Conservation (phyloP, 2,113 vertebrate genomes). For the Xenopus laevis region DNA sequence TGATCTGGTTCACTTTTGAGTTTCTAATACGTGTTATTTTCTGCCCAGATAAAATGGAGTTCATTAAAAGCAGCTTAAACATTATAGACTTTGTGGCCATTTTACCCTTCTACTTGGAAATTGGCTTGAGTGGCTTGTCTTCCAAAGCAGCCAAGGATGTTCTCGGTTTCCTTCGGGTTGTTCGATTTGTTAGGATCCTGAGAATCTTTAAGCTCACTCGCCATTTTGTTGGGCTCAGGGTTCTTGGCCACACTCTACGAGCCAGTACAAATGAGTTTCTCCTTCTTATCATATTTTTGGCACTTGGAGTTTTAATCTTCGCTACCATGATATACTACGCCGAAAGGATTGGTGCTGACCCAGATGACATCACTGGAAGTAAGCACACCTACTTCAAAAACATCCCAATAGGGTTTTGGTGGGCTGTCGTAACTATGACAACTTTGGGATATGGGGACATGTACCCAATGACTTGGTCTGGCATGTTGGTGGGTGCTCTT, state of each 20-base stretch:
- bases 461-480: conserved; percentile 95
- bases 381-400: conserved; percentile 90
- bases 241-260: conserved; percentile 84
- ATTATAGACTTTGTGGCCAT: conserved; percentile 97
- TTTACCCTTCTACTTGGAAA: conserved; percentile 89
- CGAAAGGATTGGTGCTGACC: conserved; percentile 85
- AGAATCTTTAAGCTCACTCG: conserved; percentile 92
- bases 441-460: conserved; percentile 92
- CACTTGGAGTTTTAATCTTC: conserved; percentile 88
- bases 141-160: conserved; percentile 95
- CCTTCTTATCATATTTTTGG: conserved; percentile 91
- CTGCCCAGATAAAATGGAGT: conserved; percentile 74
- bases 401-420: conserved; percentile 97
- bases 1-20: conserved; percentile 77
- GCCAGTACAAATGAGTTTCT: conserved; percentile 95
- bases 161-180: conserved; percentile 85
- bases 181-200: conserved; percentile 88
- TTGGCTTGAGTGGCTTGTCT: conserved; percentile 79
- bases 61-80: conserved; percentile 82
- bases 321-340: conserved; percentile 98
- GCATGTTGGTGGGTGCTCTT: conserved; percentile 90
- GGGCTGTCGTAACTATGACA: conserved; percentile 96
- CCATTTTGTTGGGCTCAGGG: conserved; percentile 85
- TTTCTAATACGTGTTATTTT: conserved; percentile 72
- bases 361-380: conserved; percentile 81